Evolutionary conservation across 2,113 vertebrate species (phyloP).

Genomic region (Cyrtonyx montezumae): DNA sequence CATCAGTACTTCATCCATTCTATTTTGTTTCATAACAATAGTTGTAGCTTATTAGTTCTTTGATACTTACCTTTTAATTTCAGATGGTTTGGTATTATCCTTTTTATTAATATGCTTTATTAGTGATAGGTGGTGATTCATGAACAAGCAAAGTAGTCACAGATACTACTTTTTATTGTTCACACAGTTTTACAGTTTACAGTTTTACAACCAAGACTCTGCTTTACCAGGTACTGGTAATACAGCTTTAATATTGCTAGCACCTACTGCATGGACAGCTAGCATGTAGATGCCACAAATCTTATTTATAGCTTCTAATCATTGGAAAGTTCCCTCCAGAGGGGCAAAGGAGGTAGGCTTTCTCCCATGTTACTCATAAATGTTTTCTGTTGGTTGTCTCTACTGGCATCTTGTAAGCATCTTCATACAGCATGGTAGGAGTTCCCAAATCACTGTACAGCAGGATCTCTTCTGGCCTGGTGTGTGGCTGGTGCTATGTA

Average conservation of each 20-base stretch:
- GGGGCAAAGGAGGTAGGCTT: background rate
- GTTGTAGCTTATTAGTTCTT: conserved; percentile 16
- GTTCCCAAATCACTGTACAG: background rate
- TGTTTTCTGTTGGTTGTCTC: background rate
- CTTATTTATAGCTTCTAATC: background rate
- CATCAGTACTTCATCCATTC: background rate
- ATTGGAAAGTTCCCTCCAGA: background rate
- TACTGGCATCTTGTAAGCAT: background rate
- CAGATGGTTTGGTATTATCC: background rate
- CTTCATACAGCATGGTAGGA: background rate
- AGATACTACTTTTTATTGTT: background rate
- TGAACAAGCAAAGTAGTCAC: background rate
- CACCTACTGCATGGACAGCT: background rate
- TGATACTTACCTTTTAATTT: background rate
- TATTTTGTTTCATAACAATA: conserved; percentile 17
- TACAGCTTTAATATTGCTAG: background rate
- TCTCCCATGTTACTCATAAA: background rate
- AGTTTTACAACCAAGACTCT: background rate
- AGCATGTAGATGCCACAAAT: background rate
- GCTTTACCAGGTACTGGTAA: background rate
- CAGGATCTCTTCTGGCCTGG: background rate
- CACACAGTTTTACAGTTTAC: background rate
- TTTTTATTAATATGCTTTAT: background rate
- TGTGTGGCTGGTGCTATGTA: background rate
- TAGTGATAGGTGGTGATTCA: background rate